Percentiles rank a stretch among this genome's conserved stretches.
These are phyloP conservation scores for Trachelus stipa DNA, from an alignment of 2,888 invertebrate species.

Conservation along the genomic window DNA sequence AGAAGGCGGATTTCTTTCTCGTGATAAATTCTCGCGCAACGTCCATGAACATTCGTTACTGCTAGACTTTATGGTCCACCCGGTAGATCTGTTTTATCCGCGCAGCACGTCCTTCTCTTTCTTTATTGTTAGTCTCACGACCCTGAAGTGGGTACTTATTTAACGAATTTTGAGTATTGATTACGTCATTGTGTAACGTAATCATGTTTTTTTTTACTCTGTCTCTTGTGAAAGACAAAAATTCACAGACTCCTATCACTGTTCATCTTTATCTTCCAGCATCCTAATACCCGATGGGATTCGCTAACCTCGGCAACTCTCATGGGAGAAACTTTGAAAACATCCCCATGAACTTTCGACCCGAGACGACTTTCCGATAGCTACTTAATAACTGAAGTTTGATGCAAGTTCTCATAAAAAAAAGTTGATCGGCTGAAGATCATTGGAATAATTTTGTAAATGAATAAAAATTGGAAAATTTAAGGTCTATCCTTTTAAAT, in stretches of 20 bases:
- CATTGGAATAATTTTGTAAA: neutral
- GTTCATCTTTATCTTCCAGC: neutral
- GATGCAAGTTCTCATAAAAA: neutral
- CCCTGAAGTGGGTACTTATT: neutral
- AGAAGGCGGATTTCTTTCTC: conserved; percentile 22
- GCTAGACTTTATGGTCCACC: conserved; percentile 39
- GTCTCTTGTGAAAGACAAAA: neutral
- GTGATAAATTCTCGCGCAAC: conserved; percentile 57
- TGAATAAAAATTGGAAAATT: neutral
- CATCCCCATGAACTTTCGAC: neutral
- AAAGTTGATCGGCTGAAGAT: neutral
- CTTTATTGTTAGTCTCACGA: conserved; percentile 10
- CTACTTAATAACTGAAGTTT: neutral
- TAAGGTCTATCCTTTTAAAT: neutral
- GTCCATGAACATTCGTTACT: conserved; percentile 54
- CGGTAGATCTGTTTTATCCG: conserved; percentile 8
- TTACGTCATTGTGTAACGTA: neutral
- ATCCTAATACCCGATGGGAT: neutral
- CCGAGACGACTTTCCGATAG: neutral
- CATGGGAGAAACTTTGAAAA: neutral
- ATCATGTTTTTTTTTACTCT: neutral
- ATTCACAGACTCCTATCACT: neutral
- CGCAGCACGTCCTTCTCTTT: neutral
- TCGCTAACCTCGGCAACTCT: neutral
- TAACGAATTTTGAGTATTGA: neutral